A percentile compares a stretch with the other conserved stretches of the same genome.
phyloP scores from a whole-genome alignment of 2,797 vertebrate genomes.

The Discoglossus pictus region DNA sequence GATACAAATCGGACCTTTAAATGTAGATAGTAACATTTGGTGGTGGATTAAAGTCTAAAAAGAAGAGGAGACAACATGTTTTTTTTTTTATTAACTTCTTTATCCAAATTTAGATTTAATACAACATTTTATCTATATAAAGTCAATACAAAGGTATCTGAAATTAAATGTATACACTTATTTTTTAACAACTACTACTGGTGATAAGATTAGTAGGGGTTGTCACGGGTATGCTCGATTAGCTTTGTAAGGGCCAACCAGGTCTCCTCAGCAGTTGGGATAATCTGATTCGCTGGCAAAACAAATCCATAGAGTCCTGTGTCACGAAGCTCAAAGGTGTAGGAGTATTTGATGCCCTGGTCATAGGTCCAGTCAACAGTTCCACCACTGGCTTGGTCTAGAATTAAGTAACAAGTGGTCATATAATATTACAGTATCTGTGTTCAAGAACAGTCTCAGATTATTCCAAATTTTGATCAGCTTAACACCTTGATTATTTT shows the following conservation, averaged over 20 bases:
- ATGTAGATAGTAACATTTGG: no score
- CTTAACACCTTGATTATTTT: no score
- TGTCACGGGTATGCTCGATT: conserved; percentile 74
- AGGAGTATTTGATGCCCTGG: conserved; percentile 92
- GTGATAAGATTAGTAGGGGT: conserved; percentile 68
- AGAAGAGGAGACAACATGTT: no score
- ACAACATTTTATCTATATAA: not conserved
- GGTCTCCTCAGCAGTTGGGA: conserved; percentile 87
- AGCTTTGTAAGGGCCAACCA: conserved; percentile 85
- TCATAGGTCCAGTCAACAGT: conserved; percentile 91
- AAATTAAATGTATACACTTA: no score
- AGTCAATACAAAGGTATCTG: not conserved
- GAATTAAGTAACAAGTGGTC: not conserved
- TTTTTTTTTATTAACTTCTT: not conserved
- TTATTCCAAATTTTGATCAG: no score
- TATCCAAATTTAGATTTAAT: not conserved
- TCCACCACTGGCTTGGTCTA: conserved; percentile 85
- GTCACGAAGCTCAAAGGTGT: conserved; percentile 91
- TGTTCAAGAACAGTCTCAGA: no score
- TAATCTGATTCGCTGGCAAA: conserved; percentile 85
- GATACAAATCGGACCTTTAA: no score
- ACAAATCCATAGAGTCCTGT: conserved; percentile 86
- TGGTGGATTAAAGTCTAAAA: no score
- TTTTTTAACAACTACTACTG: conserved; percentile 24
- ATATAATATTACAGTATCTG: no score